Evolutionary conservation across 1,140 invertebrate species (phyloP).

Genomic region (Aphelenchoides besseyi): DNA sequence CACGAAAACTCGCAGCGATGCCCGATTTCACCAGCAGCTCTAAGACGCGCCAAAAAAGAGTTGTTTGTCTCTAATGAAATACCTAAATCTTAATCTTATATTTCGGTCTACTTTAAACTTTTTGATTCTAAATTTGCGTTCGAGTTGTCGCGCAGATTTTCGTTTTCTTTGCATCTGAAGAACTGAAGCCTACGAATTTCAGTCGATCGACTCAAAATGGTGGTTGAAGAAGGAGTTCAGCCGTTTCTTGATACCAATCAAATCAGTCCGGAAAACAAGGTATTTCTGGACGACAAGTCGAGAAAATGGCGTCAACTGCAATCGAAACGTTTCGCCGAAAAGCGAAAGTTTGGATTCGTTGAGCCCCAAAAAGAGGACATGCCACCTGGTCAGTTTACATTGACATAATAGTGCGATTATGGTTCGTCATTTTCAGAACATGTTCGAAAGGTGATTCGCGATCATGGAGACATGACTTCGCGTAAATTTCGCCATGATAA

Average conservation of each 20-base stretch:
- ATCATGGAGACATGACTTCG: conserved; percentile 99
- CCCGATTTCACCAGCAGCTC: too few relatives aligned
- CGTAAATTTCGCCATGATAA: conserved; percentile 98
- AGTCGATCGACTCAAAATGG: background rate
- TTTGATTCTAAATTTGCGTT: too few relatives aligned
- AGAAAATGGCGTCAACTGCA: conserved; percentile 98
- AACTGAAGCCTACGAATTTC: too few relatives aligned
- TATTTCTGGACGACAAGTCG: conserved; percentile 67
- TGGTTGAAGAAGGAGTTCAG: background rate
- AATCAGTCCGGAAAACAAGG: background rate
- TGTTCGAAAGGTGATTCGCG: conserved; percentile 94
- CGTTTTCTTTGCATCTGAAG: too few relatives aligned
- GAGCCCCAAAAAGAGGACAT: conserved; percentile 99
- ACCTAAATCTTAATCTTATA: too few relatives aligned
- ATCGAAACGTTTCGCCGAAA: conserved; percentile 93
- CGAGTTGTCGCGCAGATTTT: too few relatives aligned
- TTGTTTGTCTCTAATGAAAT: too few relatives aligned
- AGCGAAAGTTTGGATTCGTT: conserved; percentile 95
- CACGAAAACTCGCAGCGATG: too few relatives aligned
- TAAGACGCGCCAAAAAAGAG: too few relatives aligned
- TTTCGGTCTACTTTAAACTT: too few relatives aligned
- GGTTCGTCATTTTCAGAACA: conserved; percentile 71
- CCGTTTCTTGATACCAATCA: background rate
- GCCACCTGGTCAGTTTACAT: conserved; percentile 71
- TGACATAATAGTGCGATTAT: too few relatives aligned